A percentile compares a stretch with the other conserved stretches of the same genome.
Evolutionary conservation across 2,113 vertebrate species (phyloP).

Genomic region (Hypocryptadius cinnamomeus): DNA sequence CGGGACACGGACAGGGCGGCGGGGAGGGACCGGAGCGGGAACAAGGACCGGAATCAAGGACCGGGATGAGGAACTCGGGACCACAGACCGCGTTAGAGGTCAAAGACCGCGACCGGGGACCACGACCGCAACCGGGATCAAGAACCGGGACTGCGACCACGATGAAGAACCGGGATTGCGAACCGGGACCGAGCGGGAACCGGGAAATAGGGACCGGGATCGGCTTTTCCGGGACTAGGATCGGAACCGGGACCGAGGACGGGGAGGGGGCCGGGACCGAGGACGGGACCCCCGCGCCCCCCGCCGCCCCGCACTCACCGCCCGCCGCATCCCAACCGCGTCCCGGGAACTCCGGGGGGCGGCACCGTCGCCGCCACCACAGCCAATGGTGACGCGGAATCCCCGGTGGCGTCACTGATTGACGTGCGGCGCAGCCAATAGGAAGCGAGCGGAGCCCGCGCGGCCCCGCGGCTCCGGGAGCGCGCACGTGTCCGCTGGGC

Average conservation of each 20-base stretch:
- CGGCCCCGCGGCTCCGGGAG: neutral
- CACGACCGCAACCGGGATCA: neutral
- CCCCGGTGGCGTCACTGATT: neutral
- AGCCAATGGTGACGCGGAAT: neutral
- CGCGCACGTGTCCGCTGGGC: neutral
- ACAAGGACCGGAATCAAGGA: neutral
- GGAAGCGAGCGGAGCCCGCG: neutral
- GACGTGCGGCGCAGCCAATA: neutral
- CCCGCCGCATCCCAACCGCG: neutral
- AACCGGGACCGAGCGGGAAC: neutral
- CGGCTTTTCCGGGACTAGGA: neutral
- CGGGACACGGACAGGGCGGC: neutral
- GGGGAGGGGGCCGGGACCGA: too few species aligned
- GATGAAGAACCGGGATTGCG: neutral
- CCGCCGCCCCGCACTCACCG: neutral
- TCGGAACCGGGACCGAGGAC: accelerated
- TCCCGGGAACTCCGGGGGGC: neutral
- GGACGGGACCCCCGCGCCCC: neutral
- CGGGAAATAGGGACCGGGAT: neutral
- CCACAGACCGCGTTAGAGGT: neutral
- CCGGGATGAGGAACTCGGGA: neutral
- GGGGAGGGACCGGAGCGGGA: neutral
- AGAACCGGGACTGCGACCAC: too few species aligned
- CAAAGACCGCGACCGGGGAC: neutral
- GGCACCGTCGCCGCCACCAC: accelerated